Percentiles rank a stretch among this genome's conserved stretches.
Conservation (phyloP, 2,113 vertebrate species). For the Onychostruthus taczanowskii region DNA sequence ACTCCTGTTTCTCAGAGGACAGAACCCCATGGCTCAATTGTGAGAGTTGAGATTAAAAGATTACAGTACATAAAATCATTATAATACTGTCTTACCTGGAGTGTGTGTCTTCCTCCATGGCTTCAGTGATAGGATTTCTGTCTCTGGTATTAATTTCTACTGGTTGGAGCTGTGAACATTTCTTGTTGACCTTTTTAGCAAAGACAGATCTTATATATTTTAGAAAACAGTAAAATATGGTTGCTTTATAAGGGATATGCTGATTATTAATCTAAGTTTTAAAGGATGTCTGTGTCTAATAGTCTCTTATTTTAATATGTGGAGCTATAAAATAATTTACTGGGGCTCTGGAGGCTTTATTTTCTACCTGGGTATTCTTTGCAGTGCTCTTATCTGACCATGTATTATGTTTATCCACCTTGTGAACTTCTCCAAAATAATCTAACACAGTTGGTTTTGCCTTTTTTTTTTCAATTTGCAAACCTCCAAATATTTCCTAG, state of each 20-base stretch:
- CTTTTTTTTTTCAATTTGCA: neutral
- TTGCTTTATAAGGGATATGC: neutral
- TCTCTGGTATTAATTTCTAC: neutral
- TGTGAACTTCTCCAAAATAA: neutral
- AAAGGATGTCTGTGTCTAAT: neutral
- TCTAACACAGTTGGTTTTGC: neutral
- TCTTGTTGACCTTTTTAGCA: neutral
- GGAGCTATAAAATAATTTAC: neutral
- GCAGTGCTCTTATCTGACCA: neutral
- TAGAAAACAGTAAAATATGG: neutral
- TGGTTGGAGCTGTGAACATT: neutral
- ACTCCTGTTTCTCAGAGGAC: neutral
- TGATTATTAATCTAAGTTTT: neutral
- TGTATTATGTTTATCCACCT: neutral
- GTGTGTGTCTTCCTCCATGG: neutral
- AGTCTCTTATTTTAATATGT: neutral
- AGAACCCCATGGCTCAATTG: neutral
- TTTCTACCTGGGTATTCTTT: neutral
- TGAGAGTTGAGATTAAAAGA: conserved; percentile 6
- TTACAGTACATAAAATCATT: neutral
- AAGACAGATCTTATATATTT: neutral
- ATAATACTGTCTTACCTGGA: neutral
- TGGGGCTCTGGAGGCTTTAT: neutral
- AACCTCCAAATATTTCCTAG: neutral
- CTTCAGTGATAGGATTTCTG: neutral